Evolutionary conservation across 2,888 invertebrate genomes (phyloP), one percentile per base, ranked within the genome.

Genomic region (Disparrhopalites patrizii): DNA sequence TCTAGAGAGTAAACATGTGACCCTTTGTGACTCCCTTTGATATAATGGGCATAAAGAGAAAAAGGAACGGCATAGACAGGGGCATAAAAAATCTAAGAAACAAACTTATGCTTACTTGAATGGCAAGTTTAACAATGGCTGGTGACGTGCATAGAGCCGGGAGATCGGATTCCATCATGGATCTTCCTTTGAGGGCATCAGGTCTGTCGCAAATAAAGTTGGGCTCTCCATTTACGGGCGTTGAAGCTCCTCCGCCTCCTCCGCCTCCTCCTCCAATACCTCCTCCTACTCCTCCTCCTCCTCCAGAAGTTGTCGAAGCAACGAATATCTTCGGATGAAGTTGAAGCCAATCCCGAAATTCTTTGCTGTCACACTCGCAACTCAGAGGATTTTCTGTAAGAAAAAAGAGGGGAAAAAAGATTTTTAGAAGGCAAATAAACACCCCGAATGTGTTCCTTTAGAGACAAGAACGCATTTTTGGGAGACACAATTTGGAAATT

Each of bases 321-420:
- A 74, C 65, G 30, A 88, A 82, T 66, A 89, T 83, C 81, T 92
- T 91, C 77, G 87, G 86, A 81, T 95, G 91, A 79, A 91, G 89
- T 77, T 90, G 84, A 78, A 94, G 83, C 94, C 93, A 95, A 81
- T 89, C 89, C 91, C 94, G 93, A 55, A 93, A 84, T 78, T 91
- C 90, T 80, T 92, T 90, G 67, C 92, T 87, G 78, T 93, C 91
- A 79, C 94, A 95, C 77, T 87, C 89, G 80, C 94, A 95, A 70
- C 88, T 87, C 75, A 94, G 82, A 51, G 94, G 93, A 81, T 94
- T 94, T 78, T 90, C 93, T 65, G 63, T 66, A 68, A 50, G 18
- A 64, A 61, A 51, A 67, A 60, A 30, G n/a, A n/a, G n/a, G n/a
- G n/a, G n/a, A n/a, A 28, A 28, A 13, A 20, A 28, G 15, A 57